Evolutionary conservation across 2,113 vertebrate genomes (phyloP).

Genomic region (Petaurus breviceps): DNA sequence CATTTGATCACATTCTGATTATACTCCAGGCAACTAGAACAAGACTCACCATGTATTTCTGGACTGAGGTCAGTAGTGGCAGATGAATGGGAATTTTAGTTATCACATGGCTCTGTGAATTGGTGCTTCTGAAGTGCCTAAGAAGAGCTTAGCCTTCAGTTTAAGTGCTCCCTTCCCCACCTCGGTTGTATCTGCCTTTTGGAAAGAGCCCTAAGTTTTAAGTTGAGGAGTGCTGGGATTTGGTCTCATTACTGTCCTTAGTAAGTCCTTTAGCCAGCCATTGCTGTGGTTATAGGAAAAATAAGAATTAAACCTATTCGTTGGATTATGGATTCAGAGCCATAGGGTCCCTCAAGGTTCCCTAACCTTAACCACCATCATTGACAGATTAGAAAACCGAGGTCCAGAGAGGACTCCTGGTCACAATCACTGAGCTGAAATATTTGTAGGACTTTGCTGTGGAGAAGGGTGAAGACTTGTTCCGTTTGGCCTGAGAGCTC

Average conservation of each 20-base stretch:
- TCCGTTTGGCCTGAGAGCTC: too few relatives aligned
- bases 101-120: neutral
- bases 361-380: neutral
- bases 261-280: neutral
- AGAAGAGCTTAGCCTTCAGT: neutral
- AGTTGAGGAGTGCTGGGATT: neutral
- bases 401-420: neutral
- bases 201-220: slow-evolving; percentile 1
- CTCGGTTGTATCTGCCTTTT: neutral
- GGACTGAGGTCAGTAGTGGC: neutral
- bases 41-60: neutral
- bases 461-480: neutral
- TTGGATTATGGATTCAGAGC: neutral
- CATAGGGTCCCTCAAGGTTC: neutral
- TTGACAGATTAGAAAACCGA: neutral
- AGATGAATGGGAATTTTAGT: neutral
- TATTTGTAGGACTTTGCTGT: neutral
- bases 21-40: neutral
- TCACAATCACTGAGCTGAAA: neutral
- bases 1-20: neutral
- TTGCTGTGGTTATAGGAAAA: neutral
- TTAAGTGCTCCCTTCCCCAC: neutral
- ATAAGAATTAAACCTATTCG: neutral
- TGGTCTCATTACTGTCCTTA: neutral
- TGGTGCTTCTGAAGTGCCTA: neutral